Conservation (phyloP, 2,888 invertebrate genomes). For the Sarcophaga variegata region DNA sequence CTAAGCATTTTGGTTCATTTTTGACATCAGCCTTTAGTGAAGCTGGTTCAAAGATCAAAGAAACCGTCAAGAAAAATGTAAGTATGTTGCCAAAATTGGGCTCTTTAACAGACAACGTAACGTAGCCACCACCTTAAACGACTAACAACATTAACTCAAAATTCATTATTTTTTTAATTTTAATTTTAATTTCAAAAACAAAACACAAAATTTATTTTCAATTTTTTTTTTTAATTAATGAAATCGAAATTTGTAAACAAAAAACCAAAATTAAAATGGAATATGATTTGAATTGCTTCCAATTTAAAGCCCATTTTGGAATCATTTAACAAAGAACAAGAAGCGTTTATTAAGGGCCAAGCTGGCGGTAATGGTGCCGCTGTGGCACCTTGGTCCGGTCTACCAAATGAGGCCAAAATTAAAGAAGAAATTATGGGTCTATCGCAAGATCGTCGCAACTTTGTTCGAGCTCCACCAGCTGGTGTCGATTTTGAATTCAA, state of each 20-base stretch:
- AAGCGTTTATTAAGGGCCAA: conserved; percentile 96
- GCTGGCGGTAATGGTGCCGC: conserved; percentile 87
- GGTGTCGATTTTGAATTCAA: conserved; percentile 98
- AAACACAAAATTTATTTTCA: not conserved
- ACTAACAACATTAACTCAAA: not conserved
- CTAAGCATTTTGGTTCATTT: conserved; percentile 95
- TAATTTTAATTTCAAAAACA: not conserved
- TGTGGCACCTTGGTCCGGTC: conserved; percentile 95
- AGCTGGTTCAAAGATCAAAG: conserved; percentile 97
- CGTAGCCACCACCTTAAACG: not conserved
- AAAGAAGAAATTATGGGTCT: conserved; percentile 97
- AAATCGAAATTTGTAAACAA: conserved; percentile 1
- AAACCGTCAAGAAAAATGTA: conserved; percentile 97
- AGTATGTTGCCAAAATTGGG: conserved; percentile 81
- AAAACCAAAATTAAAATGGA: conserved; percentile 22
- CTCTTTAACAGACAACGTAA: conserved; percentile 18
- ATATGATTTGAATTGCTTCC: conserved; percentile 40
- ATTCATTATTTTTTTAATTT: not conserved
- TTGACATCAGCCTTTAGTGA: conserved; percentile 97
- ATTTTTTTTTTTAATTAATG: not conserved
- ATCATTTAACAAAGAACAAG: conserved; percentile 98
- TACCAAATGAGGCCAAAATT: conserved; percentile 95
- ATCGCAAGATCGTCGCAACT: conserved; percentile 98
- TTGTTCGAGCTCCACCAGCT: conserved; percentile 97
- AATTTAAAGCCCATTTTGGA: conserved; percentile 93